Conservation (phyloP, 37 sponge, comb jelly and placozoan genomes). For the Halisarca cf. caerulea region DNA sequence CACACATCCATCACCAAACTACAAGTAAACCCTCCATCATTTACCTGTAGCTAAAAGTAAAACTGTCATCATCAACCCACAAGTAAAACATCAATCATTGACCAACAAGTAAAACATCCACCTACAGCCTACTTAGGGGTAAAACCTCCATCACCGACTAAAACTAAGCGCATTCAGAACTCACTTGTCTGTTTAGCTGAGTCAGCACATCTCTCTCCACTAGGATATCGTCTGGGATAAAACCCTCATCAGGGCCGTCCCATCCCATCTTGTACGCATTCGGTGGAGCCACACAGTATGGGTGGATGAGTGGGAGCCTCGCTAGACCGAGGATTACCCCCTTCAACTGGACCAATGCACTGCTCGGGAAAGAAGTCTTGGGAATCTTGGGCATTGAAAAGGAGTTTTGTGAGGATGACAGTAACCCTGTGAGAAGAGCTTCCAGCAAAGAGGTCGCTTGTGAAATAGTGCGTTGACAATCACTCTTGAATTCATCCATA, state of each 20-base stretch:
- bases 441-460: background rate
- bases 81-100: too few relatives aligned
- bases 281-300: constrained; percentile 11
- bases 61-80: too few relatives aligned
- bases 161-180: too few relatives aligned
- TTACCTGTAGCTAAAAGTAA: too few relatives aligned
- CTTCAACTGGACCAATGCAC: background rate
- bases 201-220: constrained; percentile 19
- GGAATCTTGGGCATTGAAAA: background rate
- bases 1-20: too few relatives aligned
- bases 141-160: too few relatives aligned
- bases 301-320: background rate
- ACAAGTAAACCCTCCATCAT: too few relatives aligned
- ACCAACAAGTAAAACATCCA: too few relatives aligned
- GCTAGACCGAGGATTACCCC: background rate
- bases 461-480: background rate
- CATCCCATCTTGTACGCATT: constrained; percentile 29
- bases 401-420: background rate
- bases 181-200: constrained; percentile 20
- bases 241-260: background rate
- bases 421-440: background rate
- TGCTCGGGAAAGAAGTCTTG: background rate
- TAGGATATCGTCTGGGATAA: background rate
- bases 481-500: background rate
- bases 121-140: too few relatives aligned